Evolutionary conservation across 2,113 vertebrate species (phyloP).

Genomic region (Pygoscelis adeliae): DNA sequence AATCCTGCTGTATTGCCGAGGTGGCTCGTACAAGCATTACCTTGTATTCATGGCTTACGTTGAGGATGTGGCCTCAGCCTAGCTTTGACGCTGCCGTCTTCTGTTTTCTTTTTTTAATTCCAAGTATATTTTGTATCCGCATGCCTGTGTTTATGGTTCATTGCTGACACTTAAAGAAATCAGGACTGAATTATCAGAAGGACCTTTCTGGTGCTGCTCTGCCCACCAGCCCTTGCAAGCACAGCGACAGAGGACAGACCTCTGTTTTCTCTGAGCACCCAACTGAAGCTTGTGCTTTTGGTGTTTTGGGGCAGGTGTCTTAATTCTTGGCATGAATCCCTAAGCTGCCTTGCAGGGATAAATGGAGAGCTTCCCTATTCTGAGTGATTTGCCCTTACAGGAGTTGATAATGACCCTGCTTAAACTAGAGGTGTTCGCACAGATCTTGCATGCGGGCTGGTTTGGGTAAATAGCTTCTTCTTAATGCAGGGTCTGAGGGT

Average conservation of each 20-base stretch:
- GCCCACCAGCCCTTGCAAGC: background rate
- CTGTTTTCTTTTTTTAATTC: background rate
- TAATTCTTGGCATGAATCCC: background rate
- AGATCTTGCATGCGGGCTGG: background rate
- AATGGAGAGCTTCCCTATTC: background rate
- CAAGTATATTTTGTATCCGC: background rate
- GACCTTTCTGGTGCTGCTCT: background rate
- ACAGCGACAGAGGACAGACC: background rate
- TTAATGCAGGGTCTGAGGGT: background rate
- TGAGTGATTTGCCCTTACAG: background rate
- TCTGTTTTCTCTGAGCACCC: background rate
- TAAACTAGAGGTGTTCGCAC: background rate
- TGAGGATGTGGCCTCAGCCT: background rate
- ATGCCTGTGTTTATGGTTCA: background rate
- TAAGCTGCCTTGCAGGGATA: background rate
- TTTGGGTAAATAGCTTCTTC: background rate
- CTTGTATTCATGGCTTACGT: fast-evolving
- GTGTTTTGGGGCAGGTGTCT: background rate
- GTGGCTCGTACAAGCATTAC: background rate
- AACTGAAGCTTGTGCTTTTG: background rate
- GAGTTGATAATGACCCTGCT: background rate
- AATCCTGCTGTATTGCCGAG: background rate
- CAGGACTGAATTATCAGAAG: background rate
- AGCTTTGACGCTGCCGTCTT: background rate
- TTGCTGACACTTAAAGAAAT: background rate